phyloP scores from a whole-genome alignment of 1,140 invertebrate genomes.

The Drosophila elegans region DNA sequence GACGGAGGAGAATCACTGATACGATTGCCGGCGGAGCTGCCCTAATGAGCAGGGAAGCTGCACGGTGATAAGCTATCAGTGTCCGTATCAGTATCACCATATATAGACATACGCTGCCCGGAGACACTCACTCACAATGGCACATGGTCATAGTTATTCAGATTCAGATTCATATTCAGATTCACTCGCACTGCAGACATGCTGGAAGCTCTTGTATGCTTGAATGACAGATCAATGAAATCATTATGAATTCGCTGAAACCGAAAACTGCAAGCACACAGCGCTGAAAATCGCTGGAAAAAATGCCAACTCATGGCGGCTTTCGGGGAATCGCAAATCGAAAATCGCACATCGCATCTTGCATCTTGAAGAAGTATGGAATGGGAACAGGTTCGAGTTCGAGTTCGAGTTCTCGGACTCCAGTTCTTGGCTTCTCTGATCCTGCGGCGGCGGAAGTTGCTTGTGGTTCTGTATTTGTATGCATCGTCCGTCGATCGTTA shows the following conservation, averaged over 20 bases:
- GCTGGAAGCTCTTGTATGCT: conserved; percentile 74
- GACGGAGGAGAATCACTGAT: conserved; percentile 19
- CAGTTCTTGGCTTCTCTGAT: conserved; percentile 30
- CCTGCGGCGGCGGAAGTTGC: conserved; percentile 73
- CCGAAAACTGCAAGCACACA: conserved; percentile 16
- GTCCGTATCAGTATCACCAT: conserved; percentile 8
- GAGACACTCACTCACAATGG: conserved; percentile 6
- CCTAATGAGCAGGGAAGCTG: conserved; percentile 61
- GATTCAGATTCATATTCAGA: conserved; percentile 7
- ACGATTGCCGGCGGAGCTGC: conserved; percentile 15
- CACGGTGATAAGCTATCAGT: conserved; percentile 47
- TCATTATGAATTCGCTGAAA: conserved; percentile 70
- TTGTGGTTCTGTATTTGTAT: conserved; percentile 72
- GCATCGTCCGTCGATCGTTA: conserved; percentile 41
- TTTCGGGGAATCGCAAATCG: conserved; percentile 32
- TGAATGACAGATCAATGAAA: conserved; percentile 82
- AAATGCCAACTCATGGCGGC: conserved; percentile 55
- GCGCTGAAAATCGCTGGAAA: conserved; percentile 11
- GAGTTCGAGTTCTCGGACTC: background rate
- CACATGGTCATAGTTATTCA: conserved; percentile 10
- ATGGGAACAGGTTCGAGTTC: conserved; percentile 49
- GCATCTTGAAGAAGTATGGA: background rate
- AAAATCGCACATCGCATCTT: conserved; percentile 1
- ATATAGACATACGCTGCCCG: conserved; percentile 3
- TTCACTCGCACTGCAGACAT: conserved; percentile 51